Evolutionary conservation across 2,113 vertebrate genomes (phyloP), one percentile per base, ranked within the genome.

Genomic region (Parotia lawesii): DNA sequence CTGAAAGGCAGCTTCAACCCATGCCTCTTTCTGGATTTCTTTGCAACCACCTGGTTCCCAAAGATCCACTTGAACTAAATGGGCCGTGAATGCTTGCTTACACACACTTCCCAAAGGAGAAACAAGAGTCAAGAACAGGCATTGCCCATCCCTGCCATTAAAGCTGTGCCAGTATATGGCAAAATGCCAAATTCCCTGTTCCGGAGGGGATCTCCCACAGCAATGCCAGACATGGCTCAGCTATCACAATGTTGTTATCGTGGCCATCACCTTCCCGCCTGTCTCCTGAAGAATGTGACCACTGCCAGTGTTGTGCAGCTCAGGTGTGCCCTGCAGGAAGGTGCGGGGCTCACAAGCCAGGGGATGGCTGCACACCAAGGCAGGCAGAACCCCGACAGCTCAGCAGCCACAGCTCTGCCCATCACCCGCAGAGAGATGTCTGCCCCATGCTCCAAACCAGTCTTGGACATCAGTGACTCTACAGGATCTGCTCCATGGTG

Each of bases 351-450:
- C 64, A 60, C 54, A 25, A 29, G 73, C 24, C 37, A 31, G 38
- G 25, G 33, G 57, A 66, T 2, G 11, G 71, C 65, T 70, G 56
- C 6, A 5, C 45, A 31, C 6, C 0, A 0, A 56, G 18, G 35
- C 38, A 51, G 50, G n/a, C 35, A 54, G 72, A 53, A 4, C 58
- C 75, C n/a, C 51, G 37, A 5, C 35, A 84, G 65, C 42, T 54
- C 67, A 35, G 1, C 3, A 94, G 23, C 45, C 5, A 1, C 61
- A 77, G 77, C 57, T 64, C 47, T 50, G 29, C 19, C 44, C 23
- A 16, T 37, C 70, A 35, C 9, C 85, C 15, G 8, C 57, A 67
- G 14, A 47, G 45, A 48, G 16, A 40, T 10, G 29, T 19, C 24
- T 47, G 69, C 18, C 24, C 35, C 17, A 5, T 0, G 4, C 29